Evolutionary conservation across 2,888 invertebrate species (phyloP), one percentile per base, ranked within the genome.

Genomic region (Calliopum simillimum): DNA sequence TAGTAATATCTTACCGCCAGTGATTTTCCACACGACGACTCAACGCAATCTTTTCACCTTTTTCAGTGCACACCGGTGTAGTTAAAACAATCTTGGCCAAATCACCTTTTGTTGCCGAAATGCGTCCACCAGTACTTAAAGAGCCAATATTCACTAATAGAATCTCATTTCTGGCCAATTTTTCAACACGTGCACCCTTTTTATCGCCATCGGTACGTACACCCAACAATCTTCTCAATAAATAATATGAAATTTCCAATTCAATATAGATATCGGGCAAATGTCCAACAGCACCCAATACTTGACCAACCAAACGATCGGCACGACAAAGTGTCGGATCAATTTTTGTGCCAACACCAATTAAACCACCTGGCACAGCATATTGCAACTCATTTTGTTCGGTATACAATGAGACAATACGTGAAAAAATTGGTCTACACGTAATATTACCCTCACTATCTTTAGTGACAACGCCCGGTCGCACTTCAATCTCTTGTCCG

Each of bases 121-220:
- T 98, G 75, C 97, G 90, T 4, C 98, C 99, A 51, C 99, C 99
- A 46, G 99, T 99, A 80, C 99, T 98, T 77, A 99, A 88, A 0
- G 99, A 99, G 23, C 99, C 99, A 83, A 99, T 99, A 87, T 99
- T 99, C 41, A 99, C 98, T 87, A 99, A 90, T 74, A 99, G 88
- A 67, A 96, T 94, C 89, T 99, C 98, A 81, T 93, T 94, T 84
- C 91, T 96, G 12, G 94, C 90, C 75, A 98, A 87, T 85, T 97
- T 98, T 84, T 96, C 95, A 46, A 98, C 99, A 88, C 97, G 98
- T 12, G 99, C 99, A 16, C 95, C 99, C 85, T 99, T 99, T 86
- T 98, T 99, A 86, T 99, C 99, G 3, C 98, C 99, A 86, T 99
- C 99, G 0, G 96, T 99, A 82, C 98, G 93, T 3, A 99, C 99